Conservation (phyloP, 1,140 invertebrate species). For the Bombus fervidus region DNA sequence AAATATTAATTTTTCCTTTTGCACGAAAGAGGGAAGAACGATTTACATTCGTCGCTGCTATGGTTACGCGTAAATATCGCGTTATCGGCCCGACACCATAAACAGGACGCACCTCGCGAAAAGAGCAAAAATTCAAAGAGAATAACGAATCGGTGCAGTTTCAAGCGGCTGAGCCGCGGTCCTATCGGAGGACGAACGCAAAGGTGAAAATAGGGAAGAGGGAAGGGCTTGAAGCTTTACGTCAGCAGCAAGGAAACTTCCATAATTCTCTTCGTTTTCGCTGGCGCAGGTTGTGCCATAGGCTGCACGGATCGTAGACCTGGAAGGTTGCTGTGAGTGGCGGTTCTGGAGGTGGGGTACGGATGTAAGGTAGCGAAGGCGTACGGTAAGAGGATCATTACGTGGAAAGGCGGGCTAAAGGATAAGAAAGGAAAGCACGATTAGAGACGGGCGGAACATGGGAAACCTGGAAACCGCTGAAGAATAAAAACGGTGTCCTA, state of each 20-base stretch:
- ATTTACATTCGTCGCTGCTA: background rate
- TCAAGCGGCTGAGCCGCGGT: conserved; percentile 14
- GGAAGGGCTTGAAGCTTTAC: conserved; percentile 63
- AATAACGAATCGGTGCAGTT: conserved; percentile 64
- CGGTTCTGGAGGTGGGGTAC: conserved; percentile 4
- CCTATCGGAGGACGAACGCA: conserved; percentile 38
- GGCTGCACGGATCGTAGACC: conserved; percentile 10
- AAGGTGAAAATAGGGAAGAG: conserved; percentile 10
- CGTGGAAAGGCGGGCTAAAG: conserved; percentile 30
- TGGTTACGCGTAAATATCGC: conserved; percentile 14
- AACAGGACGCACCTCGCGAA: conserved; percentile 39
- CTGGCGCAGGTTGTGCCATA: conserved; percentile 48
- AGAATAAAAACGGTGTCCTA: conserved; percentile 23
- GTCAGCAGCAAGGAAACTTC: conserved; percentile 67
- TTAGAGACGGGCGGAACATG: conserved; percentile 21
- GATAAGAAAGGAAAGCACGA: conserved; percentile 38
- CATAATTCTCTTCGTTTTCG: conserved; percentile 69
- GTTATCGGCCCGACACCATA: conserved; percentile 16
- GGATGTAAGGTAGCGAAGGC: conserved; percentile 39
- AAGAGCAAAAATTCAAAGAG: conserved; percentile 65
- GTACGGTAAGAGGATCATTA: conserved; percentile 47
- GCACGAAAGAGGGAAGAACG: background rate
- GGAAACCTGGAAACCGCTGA: conserved; percentile 21
- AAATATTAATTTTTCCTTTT: background rate
- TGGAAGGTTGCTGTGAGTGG: conserved; percentile 33